Conservation (phyloP, 2,797 vertebrate genomes). For the Macrochelys suwanniensis region DNA sequence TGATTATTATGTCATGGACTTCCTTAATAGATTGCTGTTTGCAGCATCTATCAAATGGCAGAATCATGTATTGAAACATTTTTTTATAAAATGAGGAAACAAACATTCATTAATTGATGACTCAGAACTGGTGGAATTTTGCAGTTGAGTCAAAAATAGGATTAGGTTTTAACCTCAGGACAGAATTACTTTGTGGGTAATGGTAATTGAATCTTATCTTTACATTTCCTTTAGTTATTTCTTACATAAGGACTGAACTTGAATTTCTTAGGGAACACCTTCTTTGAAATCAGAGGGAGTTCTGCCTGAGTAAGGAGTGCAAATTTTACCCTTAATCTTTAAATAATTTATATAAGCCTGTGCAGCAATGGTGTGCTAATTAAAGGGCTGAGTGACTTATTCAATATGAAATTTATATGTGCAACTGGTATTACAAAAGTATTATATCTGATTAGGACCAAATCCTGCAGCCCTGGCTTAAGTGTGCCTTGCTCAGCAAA, state of each 20-base stretch:
- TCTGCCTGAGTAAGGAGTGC: conserved; percentile 16
- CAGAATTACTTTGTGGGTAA: conserved; percentile 45
- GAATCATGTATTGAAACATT: not conserved
- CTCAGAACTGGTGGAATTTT: conserved; percentile 34
- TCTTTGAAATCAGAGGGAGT: conserved; percentile 18
- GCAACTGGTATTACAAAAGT: not conserved
- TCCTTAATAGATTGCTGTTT: not conserved
- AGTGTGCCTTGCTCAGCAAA: conserved; percentile 40
- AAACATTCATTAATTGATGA: conserved; percentile 27
- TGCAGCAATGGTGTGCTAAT: not conserved
- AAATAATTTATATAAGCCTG: not conserved
- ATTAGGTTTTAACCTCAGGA: conserved; percentile 50
- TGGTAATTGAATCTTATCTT: conserved; percentile 16
- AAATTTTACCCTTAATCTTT: not conserved
- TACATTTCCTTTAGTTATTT: conserved; percentile 30
- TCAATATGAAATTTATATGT: conserved; percentile 25
- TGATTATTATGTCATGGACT: not conserved
- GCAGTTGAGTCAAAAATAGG: conserved; percentile 26
- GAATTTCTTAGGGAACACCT: not conserved
- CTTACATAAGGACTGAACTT: not conserved
- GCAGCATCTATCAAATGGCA: not conserved
- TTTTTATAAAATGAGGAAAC: not conserved
- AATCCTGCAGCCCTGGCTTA: conserved; percentile 32
- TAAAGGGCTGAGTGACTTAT: conserved; percentile 52
- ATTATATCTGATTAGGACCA: not conserved